Evolutionary conservation across 2,113 vertebrate species (phyloP).

Genomic region (Lontra canadensis): DNA sequence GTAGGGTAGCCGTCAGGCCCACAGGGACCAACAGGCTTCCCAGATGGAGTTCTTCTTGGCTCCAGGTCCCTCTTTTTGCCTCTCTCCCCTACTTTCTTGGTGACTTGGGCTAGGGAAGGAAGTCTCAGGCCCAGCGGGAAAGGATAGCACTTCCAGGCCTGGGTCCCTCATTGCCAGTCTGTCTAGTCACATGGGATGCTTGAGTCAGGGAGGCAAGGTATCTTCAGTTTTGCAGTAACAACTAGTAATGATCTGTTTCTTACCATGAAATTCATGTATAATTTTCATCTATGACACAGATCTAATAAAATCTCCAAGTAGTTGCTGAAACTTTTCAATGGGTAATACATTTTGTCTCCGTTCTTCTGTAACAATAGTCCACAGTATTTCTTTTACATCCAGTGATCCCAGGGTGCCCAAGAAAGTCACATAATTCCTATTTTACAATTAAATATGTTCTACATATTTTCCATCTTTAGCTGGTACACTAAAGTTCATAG

Average conservation of each 20-base stretch:
- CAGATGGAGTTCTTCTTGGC: background rate
- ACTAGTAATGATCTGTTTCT: background rate
- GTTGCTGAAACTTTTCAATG: background rate
- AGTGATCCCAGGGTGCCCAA: background rate
- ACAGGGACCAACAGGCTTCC: background rate
- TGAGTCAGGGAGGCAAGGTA: background rate
- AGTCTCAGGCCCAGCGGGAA: background rate
- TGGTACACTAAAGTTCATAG: background rate
- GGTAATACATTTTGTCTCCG: background rate
- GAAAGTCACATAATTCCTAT: background rate
- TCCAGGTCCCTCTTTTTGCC: background rate
- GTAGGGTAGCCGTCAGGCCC: background rate
- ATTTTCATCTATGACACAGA: background rate
- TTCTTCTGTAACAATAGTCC: background rate
- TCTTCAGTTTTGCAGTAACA: background rate
- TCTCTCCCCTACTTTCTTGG: background rate
- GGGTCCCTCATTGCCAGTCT: fast-evolving
- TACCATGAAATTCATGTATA: background rate
- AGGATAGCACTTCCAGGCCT: background rate
- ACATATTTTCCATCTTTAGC: background rate
- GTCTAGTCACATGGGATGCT: background rate
- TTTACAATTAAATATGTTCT: background rate
- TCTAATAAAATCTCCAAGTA: background rate
- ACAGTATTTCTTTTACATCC: background rate
- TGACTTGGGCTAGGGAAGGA: background rate